Evolutionary conservation across 2,888 invertebrate genomes (phyloP).

Genomic region (Chalcosyrphus nemorum): DNA sequence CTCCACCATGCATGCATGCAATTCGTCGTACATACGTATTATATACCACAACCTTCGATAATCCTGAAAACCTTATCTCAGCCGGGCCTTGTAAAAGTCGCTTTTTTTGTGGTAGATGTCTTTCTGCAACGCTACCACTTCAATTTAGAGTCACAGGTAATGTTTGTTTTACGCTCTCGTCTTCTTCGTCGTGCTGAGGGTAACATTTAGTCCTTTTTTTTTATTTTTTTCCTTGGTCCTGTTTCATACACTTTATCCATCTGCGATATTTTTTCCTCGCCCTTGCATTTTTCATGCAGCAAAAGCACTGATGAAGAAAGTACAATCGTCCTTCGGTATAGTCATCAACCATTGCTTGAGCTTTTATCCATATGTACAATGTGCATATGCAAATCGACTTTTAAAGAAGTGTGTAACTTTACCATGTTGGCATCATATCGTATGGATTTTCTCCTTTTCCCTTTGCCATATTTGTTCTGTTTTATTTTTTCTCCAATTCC

Average conservation of each 20-base stretch:
- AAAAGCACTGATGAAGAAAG: conserved; percentile 29
- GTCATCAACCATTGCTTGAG: conserved; percentile 5
- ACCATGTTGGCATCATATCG: neutral
- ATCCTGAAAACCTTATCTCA: neutral
- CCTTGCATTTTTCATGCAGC: conserved; percentile 41
- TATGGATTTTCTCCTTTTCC: neutral
- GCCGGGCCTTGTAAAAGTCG: neutral
- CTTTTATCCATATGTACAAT: conserved; percentile 8
- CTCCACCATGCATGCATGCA: conserved; percentile 70
- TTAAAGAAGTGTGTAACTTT: conserved; percentile 36
- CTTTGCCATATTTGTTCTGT: conserved; percentile 22
- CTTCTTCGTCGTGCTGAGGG: conserved; percentile 30
- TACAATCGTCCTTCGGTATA: conserved; percentile 31
- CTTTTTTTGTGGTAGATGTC: conserved; percentile 34
- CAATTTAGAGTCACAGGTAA: conserved; percentile 76
- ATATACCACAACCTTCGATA: conserved; percentile 1
- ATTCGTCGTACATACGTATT: conserved; percentile 74
- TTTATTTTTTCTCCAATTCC: conserved; percentile 22
- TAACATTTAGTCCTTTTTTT: conserved; percentile 48
- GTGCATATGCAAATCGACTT: conserved; percentile 57
- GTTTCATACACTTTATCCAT: neutral
- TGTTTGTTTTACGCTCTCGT: conserved; percentile 79
- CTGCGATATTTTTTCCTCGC: conserved; percentile 13
- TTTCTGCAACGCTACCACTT: conserved; percentile 35
- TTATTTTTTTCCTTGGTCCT: conserved; percentile 1